Evolutionary conservation across 2,888 invertebrate genomes (phyloP), one percentile per base, ranked within the genome.

Genomic region (Pseudococcus jackbeardsleyi): DNA sequence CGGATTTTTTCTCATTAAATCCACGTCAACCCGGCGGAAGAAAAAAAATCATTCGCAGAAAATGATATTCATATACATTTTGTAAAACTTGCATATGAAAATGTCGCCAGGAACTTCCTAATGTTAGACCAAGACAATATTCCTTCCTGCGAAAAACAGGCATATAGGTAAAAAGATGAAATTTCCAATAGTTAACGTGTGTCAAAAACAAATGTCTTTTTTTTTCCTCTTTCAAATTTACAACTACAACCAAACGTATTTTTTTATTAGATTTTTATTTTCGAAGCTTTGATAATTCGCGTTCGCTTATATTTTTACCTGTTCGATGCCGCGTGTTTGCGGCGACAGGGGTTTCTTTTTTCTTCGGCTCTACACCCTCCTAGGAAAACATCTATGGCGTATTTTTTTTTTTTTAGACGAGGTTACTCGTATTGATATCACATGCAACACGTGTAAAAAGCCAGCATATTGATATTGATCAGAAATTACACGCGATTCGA

Each of bases 211-310:
- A 77, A 77, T 77, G 33, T 39, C 26, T 72, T 72, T 72, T 72
- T 72, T 33, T 26, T 54, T 17, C 17, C 17, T 5, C 26, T 15
- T 9, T 7, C 9, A 11, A 11, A 19, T 11, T 6, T 64, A 64
- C 1, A 64, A 26, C 11, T 39, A 77, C 17, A 77, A 5, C 8
- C 17, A 39, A 19, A 39, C 77, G 17, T 77, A 77, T 17, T 64
- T 64, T 64, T 64, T 64, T 39, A 77, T 77, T 77, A 77, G 17
- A 77, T 77, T 77, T 77, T 72, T 59, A 26, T 72, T 72, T 72
- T 72, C 39, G 12, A 72, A 7, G 15, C 17, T 72, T 72, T 33
- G 72, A 72, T 72, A 72, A 72, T 72, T 17, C 77, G 4, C 39
- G 17, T 77, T 15, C 11, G 26, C 8, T 26, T 39, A 77, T 39